Evolutionary conservation across 2,888 invertebrate species (phyloP).

Genomic region (Hoplodrina blanda): DNA sequence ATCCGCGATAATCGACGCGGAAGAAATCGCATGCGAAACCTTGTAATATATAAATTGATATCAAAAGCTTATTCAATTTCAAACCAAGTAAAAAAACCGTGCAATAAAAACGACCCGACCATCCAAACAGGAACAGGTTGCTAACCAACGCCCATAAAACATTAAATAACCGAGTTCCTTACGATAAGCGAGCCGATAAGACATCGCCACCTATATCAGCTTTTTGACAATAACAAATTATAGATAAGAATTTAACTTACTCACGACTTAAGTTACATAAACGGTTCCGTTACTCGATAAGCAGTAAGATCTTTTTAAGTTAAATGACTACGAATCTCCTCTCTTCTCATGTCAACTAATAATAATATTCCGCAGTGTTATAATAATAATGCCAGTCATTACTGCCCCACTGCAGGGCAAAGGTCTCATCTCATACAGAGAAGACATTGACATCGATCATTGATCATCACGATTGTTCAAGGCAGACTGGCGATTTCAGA

Average conservation of each 20-base stretch:
- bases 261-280: slow-evolving; percentile 11
- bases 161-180: slow-evolving; percentile 27
- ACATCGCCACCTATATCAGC: slow-evolving; percentile 35
- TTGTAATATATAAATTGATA: too few relatives aligned
- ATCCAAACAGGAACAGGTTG: slow-evolving; percentile 47
- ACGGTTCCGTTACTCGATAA: neutral
- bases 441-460: too few relatives aligned
- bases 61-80: neutral
- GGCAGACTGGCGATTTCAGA: too few relatives aligned
- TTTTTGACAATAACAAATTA: slow-evolving; percentile 53
- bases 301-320: neutral
- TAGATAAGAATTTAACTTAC: slow-evolving; percentile 28
- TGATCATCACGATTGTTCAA: too few relatives aligned
- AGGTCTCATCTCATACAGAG: too few relatives aligned
- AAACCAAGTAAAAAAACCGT: neutral
- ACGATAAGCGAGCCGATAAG: slow-evolving; percentile 43
- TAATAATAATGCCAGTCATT: too few relatives aligned
- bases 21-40: too few relatives aligned
- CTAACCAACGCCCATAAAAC: slow-evolving; percentile 26
- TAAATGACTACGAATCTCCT: neutral
- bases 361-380: too few relatives aligned
- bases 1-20: too few relatives aligned
- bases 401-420: too few relatives aligned
- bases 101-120: slow-evolving; percentile 13
- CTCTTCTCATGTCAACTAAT: too few relatives aligned